Base-by-base conservation (phyloP, 2,888 invertebrate species). In the Myopa testacea region DNA sequence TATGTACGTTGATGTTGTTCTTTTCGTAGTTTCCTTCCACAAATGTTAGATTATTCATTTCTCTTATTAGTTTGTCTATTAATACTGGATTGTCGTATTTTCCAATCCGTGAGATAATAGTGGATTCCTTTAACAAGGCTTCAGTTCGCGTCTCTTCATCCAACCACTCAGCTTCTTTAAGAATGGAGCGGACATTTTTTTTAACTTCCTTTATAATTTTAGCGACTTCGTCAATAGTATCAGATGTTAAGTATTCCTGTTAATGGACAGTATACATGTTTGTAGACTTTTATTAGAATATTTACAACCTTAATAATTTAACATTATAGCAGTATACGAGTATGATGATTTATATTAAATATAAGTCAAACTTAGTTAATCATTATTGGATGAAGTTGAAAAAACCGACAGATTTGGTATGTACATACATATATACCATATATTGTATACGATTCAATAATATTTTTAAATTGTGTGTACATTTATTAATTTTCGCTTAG, bases 151-250 rank as follows among this genome's bases (percentile, higher is more conserved):
- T 88, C 0, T 82, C 78, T 19, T 82, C 82, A 68, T 88, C 89
- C 63, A 88, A 70, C 88, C 88, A 88, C 26, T 85, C 86, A 4
- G 85, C 84, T 14, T 83, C 82, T 26, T 85, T 78, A 4, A 88
- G 71, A 0, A 84, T 37, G 6, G 78, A 38, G 7, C 81, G 82
- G 26, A 85, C 78, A 65, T 85, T 85, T 52, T 83, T 81, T n/a
- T 85, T 85, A 19, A 88, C 65, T 70, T 88, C 85, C 16, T 78
- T 77, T 1, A 88, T 82, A 1, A 88, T 84, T 0, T 63, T 74
- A 0, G 76, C 62, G 3, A 88, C 80, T 40, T 88, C 87, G 0
- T 65, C 34, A 3, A 80, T 81, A 0, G 81, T 82, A 6, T 85
- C 84, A 1, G 84, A 81, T 12, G 79, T 83, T 58, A 86, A 87